These are phyloP conservation scores for Lithophane socia DNA, from an alignment of 2,888 invertebrate genomes.

Conservation along the genomic window DNA sequence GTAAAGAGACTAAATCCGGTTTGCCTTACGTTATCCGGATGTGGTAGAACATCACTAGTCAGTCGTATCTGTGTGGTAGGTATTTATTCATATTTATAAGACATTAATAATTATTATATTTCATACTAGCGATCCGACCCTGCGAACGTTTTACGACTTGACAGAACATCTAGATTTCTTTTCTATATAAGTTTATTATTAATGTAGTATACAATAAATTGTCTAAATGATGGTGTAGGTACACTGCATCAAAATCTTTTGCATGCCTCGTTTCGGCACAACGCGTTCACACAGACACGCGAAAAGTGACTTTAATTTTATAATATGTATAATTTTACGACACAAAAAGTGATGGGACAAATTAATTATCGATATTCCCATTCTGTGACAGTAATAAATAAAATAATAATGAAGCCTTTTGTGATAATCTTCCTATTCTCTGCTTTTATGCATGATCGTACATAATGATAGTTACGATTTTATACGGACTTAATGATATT, in stretches of 20 bases:
- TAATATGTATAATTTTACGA: background rate
- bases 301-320: no score
- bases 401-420: conserved; percentile 11
- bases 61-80: background rate
- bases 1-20: conserved; percentile 14
- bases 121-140: no score
- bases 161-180: no score
- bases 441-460: conserved; percentile 29
- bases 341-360: conserved; percentile 14
- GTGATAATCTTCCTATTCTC: conserved; percentile 6
- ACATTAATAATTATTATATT: background rate
- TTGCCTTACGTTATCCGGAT: conserved; percentile 14
- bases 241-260: no score
- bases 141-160: no score
- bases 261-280: no score
- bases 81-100: background rate
- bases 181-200: no score
- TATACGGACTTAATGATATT: conserved; percentile 29
- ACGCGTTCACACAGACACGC: no score
- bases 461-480: conserved; percentile 24
- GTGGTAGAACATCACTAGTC: background rate
- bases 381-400: conserved; percentile 21
- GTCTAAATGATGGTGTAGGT: no score
- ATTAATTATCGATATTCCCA: conserved; percentile 12
- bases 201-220: no score